Percentiles rank a stretch among this genome's conserved stretches.
Evolutionary conservation across 1,140 invertebrate genomes (phyloP).

Genomic region (Drosophila tsacasi): DNA sequence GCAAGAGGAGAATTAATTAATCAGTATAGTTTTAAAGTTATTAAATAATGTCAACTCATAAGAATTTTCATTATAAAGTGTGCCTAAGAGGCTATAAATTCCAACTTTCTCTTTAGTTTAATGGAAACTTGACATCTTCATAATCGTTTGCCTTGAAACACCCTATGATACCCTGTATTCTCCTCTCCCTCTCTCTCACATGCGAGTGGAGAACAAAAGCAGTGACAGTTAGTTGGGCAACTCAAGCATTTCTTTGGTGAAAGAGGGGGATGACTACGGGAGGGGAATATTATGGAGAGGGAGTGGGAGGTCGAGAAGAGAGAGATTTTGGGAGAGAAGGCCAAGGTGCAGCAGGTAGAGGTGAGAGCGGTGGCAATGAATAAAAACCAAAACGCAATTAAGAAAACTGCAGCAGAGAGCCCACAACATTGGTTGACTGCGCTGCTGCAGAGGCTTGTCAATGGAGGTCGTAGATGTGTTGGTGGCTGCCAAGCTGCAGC

Average conservation of each 20-base stretch:
- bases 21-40: too few relatives aligned
- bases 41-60: background rate
- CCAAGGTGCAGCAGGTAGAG: constrained; percentile 17
- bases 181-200: background rate
- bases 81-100: background rate
- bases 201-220: constrained; percentile 21
- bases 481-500: background rate
- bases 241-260: constrained; percentile 3
- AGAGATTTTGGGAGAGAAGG: constrained; percentile 4
- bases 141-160: too few relatives aligned
- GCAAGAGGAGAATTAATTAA: background rate
- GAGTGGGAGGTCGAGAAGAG: background rate
- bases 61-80: background rate
- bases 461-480: background rate
- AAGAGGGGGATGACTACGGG: background rate
- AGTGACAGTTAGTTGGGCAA: constrained; percentile 18
- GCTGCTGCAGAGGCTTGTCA: constrained; percentile 34
- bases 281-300: background rate
- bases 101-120: background rate
- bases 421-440: constrained; percentile 17
- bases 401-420: constrained; percentile 38
- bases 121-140: background rate
- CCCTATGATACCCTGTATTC: background rate
- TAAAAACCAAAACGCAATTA: constrained; percentile 38
- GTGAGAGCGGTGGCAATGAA: constrained; percentile 34